These are phyloP conservation scores for Pseudochaenichthys georgianus DNA, from an alignment of 2,797 vertebrate species.

Conservation along the genomic window DNA sequence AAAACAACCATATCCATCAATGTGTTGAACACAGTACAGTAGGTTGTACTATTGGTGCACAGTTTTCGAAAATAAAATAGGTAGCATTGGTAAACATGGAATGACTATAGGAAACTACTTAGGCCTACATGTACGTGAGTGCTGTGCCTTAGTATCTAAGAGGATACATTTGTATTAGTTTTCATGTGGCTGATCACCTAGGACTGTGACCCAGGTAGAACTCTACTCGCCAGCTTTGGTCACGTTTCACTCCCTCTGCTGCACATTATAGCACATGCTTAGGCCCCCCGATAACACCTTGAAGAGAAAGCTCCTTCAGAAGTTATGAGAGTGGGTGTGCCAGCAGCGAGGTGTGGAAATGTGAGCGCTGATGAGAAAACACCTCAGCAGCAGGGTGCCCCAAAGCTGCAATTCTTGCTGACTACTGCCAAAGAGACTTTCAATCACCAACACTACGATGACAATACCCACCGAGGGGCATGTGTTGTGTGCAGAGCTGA, in stretches of 20 bases:
- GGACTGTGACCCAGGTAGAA: slow-evolving; percentile 27
- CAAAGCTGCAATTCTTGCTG: slow-evolving; percentile 27
- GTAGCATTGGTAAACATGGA: background rate
- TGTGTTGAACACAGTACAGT: background rate
- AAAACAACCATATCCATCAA: slow-evolving; percentile 2
- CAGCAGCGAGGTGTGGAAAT: slow-evolving; percentile 61
- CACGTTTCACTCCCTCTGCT: slow-evolving; percentile 43
- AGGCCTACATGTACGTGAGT: background rate
- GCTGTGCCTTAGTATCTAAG: background rate
- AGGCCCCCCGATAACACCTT: slow-evolving; percentile 38
- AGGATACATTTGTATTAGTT: slow-evolving; percentile 19
- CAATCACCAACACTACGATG: slow-evolving; percentile 21
- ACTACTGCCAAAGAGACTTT: slow-evolving; percentile 35
- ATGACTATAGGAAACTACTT: background rate
- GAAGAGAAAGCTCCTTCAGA: slow-evolving; percentile 10
- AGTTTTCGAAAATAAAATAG: background rate
- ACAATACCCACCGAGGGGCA: slow-evolving; percentile 6
- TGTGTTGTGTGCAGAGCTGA: slow-evolving; percentile 14
- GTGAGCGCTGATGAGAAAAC: slow-evolving; percentile 29
- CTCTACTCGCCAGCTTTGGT: slow-evolving; percentile 35
- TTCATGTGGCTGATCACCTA: slow-evolving; percentile 15
- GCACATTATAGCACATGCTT: slow-evolving; percentile 42
- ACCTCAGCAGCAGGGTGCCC: slow-evolving; percentile 23
- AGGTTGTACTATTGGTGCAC: background rate
- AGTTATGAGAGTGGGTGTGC: slow-evolving; percentile 35